phyloP scores from a whole-genome alignment of 2,888 invertebrate species.

The Drosophila diplacantha region DNA sequence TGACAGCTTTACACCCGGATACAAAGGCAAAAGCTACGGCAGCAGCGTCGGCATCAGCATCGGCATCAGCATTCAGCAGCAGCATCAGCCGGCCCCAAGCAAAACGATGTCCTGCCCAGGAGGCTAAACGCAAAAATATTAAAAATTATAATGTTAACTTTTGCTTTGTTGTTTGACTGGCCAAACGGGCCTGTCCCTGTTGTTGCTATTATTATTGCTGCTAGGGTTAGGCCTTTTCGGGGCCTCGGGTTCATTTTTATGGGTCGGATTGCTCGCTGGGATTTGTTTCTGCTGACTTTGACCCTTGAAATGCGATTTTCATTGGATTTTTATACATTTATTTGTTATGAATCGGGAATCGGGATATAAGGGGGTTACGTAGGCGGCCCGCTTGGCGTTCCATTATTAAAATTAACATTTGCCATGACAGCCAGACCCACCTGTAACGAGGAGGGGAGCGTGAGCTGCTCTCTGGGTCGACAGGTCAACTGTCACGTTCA shows the following conservation, averaged over 20 bases:
- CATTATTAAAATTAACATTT: slow-evolving; percentile 67
- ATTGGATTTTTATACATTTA: slow-evolving; percentile 57
- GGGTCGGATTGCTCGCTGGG: slow-evolving; percentile 42
- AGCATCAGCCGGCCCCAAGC: slow-evolving; percentile 2
- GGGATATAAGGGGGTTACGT: slow-evolving; percentile 11
- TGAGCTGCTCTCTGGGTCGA: slow-evolving; percentile 22
- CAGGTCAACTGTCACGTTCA: slow-evolving; percentile 61
- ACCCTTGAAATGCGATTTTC: slow-evolving; percentile 69
- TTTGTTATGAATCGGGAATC: slow-evolving; percentile 52
- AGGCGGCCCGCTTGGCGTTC: slow-evolving; percentile 27
- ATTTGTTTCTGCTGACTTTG: slow-evolving; percentile 56
- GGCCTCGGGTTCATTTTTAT: slow-evolving; percentile 42
- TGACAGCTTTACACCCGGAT: slow-evolving; percentile 67
- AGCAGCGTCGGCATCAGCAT: slow-evolving; percentile 8
- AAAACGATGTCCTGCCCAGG: slow-evolving; percentile 34
- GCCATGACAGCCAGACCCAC: slow-evolving; percentile 45
- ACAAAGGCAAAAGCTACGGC: slow-evolving; percentile 35
- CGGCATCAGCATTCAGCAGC: slow-evolving; percentile 1
- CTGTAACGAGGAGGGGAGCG: slow-evolving; percentile 35
- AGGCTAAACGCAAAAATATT: slow-evolving; percentile 64
- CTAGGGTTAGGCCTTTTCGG: slow-evolving; percentile 33
- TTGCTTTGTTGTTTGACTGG: slow-evolving; percentile 48
- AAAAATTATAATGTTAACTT: slow-evolving; percentile 71
- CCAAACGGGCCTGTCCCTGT: slow-evolving; percentile 34
- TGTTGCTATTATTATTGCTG: slow-evolving; percentile 43